Percentiles rank a stretch among this genome's conserved stretches.
Evolutionary conservation across 2,113 vertebrate species (phyloP).

Genomic region (Chlorocebus sabaeus): DNA sequence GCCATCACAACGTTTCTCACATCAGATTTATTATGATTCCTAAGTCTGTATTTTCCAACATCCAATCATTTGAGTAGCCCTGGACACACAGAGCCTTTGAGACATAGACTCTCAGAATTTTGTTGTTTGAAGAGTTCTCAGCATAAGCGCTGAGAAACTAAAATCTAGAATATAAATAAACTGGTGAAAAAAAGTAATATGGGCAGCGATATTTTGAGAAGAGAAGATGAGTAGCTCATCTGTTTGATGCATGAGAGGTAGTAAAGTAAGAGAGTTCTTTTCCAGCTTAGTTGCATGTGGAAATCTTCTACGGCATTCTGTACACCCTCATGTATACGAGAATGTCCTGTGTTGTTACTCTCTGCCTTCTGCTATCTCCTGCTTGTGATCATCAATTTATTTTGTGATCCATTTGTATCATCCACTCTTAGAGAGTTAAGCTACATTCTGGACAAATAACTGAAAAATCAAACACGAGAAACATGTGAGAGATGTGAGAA

Average conservation of each 20-base stretch:
- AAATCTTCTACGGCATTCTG: background rate
- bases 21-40: background rate
- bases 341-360: background rate
- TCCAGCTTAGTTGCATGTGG: background rate
- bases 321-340: background rate
- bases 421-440: background rate
- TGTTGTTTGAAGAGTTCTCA: background rate
- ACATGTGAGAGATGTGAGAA: background rate
- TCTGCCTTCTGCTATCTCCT: background rate
- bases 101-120: background rate
- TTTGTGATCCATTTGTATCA: background rate
- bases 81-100: background rate
- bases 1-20: background rate
- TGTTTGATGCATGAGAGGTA: background rate
- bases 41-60: background rate
- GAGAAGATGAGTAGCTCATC: background rate
- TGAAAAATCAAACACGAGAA: background rate
- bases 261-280: background rate
- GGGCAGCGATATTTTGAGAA: background rate
- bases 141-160: constrained; percentile 8
- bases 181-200: background rate
- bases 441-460: background rate
- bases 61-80: background rate
- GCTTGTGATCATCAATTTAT: background rate
- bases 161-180: constrained; percentile 23